Base-by-base conservation (phyloP, 2,113 vertebrate genomes). In the Dolichotis patagonum region DNA sequence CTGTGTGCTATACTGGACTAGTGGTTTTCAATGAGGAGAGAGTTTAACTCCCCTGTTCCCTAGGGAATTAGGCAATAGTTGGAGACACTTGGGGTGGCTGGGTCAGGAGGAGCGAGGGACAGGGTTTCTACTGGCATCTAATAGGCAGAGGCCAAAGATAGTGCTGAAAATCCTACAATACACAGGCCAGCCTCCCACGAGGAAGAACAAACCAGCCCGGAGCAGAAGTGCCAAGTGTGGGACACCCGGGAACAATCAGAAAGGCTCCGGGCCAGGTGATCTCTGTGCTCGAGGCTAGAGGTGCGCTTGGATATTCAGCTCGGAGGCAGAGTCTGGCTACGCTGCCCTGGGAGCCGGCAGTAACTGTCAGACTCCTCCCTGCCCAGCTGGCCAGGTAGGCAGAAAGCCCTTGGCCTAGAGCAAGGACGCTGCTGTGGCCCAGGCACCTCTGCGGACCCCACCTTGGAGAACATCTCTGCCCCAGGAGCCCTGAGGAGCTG, bases 71-170 rank as follows among this genome's bases (percentile, higher is more conserved):
- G 63, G 30, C 38, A 85, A 32, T 49, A 32, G 62, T 88, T 85
- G 54, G 32, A 87, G 85, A 65, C 24, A 38, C 4, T 54, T 46
- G 35, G 17, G 22, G 32, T 60, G 38, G 19, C 41, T 46, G 46
- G 46, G 14, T 24, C 20, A 60, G 17, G 30, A 43, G 5, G 24
- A 3, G 20, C 7, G 1, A 0, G 1, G 32, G 3, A 12, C 11
- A 28, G 7, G 20, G 14, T 69, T 94, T n/a, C 30, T 95, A 11
- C 4, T 96, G 52, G 3, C 43, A 14, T 24, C 54, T 71, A 43
- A 11, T 49, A 19, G 35, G 35, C 24, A 41, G 7, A 85, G 10
- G 22, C 56, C 41, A 26, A 67, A 28, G 35, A 60, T 71, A 12
- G 1, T 78, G 9, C 43, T 85, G 46, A 90, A 82, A 14, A 63